A percentile compares a stretch with the other conserved stretches of the same genome.
Evolutionary conservation across 1,140 invertebrate genomes (phyloP).

Genomic region (Heliothis virescens): DNA sequence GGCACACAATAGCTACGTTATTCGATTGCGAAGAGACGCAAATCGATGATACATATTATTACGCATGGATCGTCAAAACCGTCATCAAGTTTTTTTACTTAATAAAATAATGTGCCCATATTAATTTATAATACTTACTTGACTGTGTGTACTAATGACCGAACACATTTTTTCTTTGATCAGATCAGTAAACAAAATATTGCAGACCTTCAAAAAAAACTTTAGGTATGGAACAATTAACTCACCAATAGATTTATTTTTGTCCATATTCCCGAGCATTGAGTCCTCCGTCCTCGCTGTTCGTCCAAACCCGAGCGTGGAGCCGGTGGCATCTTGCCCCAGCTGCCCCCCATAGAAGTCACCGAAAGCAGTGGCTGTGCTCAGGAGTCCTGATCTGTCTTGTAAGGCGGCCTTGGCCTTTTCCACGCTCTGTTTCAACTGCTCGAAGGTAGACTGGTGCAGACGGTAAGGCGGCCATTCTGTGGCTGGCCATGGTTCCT

Average conservation of each 20-base stretch:
- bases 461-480: slow-evolving; percentile 92
- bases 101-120: too few species aligned
- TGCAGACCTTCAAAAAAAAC: background rate
- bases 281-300: slow-evolving; percentile 75
- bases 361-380: slow-evolving; percentile 87
- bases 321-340: slow-evolving; percentile 70
- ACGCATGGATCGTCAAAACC: background rate
- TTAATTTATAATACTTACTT: too few species aligned
- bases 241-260: slow-evolving; percentile 80
- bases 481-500: slow-evolving; percentile 87
- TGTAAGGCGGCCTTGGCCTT: slow-evolving; percentile 94
- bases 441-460: slow-evolving; percentile 93
- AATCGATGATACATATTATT: too few species aligned
- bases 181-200: background rate
- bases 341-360: slow-evolving; percentile 86
- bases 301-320: slow-evolving; percentile 73
- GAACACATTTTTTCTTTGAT: background rate
- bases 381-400: slow-evolving; percentile 84
- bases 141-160: too few species aligned
- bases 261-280: slow-evolving; percentile 79
- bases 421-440: slow-evolving; percentile 95
- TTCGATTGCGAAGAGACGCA: background rate
- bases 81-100: too few species aligned
- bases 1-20: slow-evolving; percentile 5
- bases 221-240: slow-evolving; percentile 8